These are phyloP conservation scores for Drosophila biarmipes DNA, from an alignment of 1,140 invertebrate genomes.

Conservation along the genomic window DNA sequence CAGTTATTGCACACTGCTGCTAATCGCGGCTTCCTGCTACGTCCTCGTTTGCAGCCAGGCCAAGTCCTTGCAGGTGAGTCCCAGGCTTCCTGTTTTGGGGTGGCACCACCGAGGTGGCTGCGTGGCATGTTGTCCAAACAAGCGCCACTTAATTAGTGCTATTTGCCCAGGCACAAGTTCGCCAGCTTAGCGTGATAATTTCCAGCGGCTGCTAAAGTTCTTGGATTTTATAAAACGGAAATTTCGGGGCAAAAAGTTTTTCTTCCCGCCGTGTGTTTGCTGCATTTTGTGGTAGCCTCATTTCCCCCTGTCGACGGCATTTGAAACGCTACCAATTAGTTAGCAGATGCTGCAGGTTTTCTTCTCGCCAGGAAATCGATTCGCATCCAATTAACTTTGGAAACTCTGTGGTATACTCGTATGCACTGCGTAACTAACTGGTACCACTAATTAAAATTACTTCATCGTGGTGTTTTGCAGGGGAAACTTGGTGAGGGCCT, in stretches of 20 bases:
- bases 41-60: conserved; percentile 62
- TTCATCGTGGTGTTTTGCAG: not conserved
- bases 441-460: not conserved
- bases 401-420: conserved; percentile 4
- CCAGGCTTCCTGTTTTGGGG: not conserved
- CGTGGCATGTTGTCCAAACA: conserved; percentile 16
- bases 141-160: conserved; percentile 74
- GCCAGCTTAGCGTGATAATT: conserved; percentile 30
- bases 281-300: conserved; percentile 3
- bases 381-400: conserved; percentile 35
- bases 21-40: conserved; percentile 71
- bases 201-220: conserved; percentile 13
- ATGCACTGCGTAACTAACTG: conserved; percentile 10
- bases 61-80: conserved; percentile 68
- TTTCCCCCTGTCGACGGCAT: conserved; percentile 32
- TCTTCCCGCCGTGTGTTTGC: conserved; percentile 1
- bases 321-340: conserved; percentile 36
- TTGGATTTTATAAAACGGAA: conserved; percentile 11
- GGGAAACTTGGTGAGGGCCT: not conserved
- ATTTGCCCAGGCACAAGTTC: conserved; percentile 52
- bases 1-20: conserved; percentile 72
- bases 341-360: conserved; percentile 9
- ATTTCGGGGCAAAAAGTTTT: conserved; percentile 23
- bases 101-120: not conserved
- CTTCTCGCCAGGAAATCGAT: conserved; percentile 23